Conservation (phyloP, 2,888 invertebrate species). For the Anthoptus insignis region DNA sequence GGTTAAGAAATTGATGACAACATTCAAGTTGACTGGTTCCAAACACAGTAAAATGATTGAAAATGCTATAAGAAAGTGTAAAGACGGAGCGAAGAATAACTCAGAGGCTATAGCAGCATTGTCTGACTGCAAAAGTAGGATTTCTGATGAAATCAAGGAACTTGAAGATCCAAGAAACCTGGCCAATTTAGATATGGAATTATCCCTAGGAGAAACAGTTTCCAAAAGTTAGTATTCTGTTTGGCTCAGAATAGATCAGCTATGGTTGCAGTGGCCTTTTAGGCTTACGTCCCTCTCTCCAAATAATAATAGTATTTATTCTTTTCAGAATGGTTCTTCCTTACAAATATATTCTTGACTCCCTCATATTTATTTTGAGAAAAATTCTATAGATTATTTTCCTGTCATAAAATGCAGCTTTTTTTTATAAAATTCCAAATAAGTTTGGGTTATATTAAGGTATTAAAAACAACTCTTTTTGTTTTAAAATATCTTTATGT, state of each 20-base stretch:
- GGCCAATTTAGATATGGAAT: neutral
- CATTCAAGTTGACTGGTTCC: conserved; percentile 16
- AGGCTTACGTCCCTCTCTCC: no score
- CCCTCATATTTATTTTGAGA: no score
- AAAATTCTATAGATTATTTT: no score
- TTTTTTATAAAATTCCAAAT: no score
- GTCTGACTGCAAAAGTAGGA: conserved; percentile 5
- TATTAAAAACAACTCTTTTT: neutral
- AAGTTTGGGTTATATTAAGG: no score
- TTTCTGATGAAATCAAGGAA: conserved; percentile 11
- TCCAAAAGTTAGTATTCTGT: conserved; percentile 1
- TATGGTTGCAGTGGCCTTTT: no score
- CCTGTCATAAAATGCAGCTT: no score
- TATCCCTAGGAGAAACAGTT: neutral
- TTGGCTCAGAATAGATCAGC: no score
- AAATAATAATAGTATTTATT: no score
- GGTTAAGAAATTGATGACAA: conserved; percentile 4
- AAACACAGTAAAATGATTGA: conserved; percentile 17
- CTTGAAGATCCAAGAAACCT: neutral
- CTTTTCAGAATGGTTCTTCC: no score
- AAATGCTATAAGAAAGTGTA: conserved; percentile 15
- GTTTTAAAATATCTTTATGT: neutral
- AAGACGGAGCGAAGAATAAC: conserved; percentile 4
- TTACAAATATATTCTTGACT: no score
- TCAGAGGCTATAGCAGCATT: conserved; percentile 15